phyloP scores from a whole-genome alignment of 2,888 invertebrate genomes.

The Hydrotaea cyrtoneurina region DNA sequence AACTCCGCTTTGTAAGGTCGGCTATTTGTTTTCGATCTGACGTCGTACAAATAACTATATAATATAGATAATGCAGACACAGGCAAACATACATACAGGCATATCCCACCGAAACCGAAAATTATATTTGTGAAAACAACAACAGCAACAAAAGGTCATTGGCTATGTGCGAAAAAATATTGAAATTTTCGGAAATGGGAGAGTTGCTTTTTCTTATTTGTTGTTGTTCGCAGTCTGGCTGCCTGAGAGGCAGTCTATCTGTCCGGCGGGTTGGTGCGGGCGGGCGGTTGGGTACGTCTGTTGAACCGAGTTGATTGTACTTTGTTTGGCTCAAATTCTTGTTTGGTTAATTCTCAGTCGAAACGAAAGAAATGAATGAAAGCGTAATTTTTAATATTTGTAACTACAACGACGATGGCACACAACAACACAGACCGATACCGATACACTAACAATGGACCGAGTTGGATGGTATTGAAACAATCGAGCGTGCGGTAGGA shows the following conservation, averaged over 20 bases:
- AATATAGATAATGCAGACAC: background rate
- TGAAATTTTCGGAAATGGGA: conserved; percentile 50
- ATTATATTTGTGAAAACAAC: conserved; percentile 7
- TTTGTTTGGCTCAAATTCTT: conserved; percentile 44
- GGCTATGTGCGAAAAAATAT: conserved; percentile 39
- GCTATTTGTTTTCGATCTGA: background rate
- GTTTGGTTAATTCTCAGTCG: conserved; percentile 34
- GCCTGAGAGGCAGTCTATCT: background rate
- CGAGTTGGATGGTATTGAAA: conserved; percentile 3
- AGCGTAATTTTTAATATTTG: conserved; percentile 27
- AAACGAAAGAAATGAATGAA: conserved; percentile 45
- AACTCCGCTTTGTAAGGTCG: too few relatives aligned
- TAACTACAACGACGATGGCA: background rate
- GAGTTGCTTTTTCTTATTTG: background rate
- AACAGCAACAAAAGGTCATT: conserved; percentile 55
- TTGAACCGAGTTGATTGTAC: conserved; percentile 38
- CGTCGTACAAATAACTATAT: background rate
- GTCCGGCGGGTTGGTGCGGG: background rate
- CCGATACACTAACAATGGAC: background rate
- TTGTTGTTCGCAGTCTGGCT: background rate
- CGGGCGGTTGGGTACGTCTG: background rate
- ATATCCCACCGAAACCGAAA: background rate
- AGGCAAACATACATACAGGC: background rate
- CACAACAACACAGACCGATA: conserved; percentile 20
- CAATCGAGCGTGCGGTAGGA: background rate